phyloP scores from a whole-genome alignment of 2,888 invertebrate genomes.

The Trichogramma dendrolimi region DNA sequence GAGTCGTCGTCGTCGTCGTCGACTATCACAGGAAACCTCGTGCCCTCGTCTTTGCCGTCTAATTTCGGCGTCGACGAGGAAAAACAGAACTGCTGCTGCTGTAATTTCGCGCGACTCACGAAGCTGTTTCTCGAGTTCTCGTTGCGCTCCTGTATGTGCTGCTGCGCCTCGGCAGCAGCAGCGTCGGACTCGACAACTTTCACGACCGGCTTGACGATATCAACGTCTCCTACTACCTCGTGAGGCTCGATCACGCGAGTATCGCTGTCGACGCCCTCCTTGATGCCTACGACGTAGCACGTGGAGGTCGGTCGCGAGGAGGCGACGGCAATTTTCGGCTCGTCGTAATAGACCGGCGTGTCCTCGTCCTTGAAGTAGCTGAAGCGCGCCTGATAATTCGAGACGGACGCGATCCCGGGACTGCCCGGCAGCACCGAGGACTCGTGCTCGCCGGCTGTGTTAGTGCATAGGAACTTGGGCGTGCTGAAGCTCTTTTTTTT shows the following conservation, averaged over 20 bases:
- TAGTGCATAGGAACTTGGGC: neutral
- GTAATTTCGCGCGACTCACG: constrained; percentile 26
- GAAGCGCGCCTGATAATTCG: neutral
- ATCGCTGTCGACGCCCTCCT: neutral
- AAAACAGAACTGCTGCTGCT: neutral
- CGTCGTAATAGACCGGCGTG: no score
- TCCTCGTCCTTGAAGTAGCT: constrained; percentile 12
- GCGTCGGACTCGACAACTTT: neutral
- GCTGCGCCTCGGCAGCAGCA: neutral
- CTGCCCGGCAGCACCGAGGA: constrained; percentile 17
- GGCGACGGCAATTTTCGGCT: no score
- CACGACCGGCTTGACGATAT: constrained; percentile 3
- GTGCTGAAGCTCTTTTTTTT: no score
- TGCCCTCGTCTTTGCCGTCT: no score
- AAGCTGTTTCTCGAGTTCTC: constrained; percentile 38
- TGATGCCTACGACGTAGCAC: neutral
- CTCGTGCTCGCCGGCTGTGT: constrained; percentile 4
- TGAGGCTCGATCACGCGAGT: constrained; percentile 18
- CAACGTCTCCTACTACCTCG: neutral
- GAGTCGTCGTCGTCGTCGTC: constrained; percentile 34
- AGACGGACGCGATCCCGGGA: no score
- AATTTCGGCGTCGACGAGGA: no score
- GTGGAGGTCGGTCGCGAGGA: neutral
- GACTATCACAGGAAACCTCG: neutral
- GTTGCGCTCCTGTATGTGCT: constrained; percentile 36